A percentile compares a stretch with the other conserved stretches of the same genome.
phyloP scores from a whole-genome alignment of 2,888 invertebrate genomes.

The Synanthedon vespiformis region DNA sequence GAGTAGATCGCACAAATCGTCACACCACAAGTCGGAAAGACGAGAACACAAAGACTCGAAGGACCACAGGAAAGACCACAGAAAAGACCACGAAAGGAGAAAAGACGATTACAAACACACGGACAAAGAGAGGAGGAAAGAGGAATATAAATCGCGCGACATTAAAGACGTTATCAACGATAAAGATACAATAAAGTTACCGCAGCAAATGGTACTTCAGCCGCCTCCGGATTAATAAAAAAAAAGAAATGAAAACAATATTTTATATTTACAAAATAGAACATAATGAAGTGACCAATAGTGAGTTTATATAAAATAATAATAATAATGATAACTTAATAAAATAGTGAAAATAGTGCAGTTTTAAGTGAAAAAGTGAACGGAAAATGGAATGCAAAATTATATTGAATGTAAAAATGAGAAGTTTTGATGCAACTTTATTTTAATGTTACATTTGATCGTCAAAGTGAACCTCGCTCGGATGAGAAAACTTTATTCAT shows the following conservation, averaged over 20 bases:
- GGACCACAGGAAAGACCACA: slow-evolving; percentile 42
- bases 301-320: too few species aligned
- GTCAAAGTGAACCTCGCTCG: too few species aligned
- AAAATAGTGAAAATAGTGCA: too few species aligned
- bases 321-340: too few species aligned
- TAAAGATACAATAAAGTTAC: slow-evolving; percentile 29
- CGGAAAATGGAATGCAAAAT: too few species aligned
- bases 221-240: slow-evolving; percentile 42
- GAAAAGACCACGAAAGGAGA: slow-evolving; percentile 27
- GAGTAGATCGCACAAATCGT: slow-evolving; percentile 43
- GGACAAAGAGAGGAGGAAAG: slow-evolving; percentile 10
- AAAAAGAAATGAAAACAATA: neutral
- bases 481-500: too few species aligned
- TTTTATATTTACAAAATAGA: too few species aligned
- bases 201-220: slow-evolving; percentile 34
- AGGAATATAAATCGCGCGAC: slow-evolving; percentile 2
- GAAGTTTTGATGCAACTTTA: too few species aligned
- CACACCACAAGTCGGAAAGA: slow-evolving; percentile 33
- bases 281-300: too few species aligned
- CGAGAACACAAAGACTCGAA: slow-evolving; percentile 22
- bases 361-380: too few species aligned
- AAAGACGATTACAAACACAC: slow-evolving; percentile 27
- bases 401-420: too few species aligned
- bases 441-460: too few species aligned
- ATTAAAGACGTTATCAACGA: slow-evolving; percentile 3